Percentiles rank a stretch among this genome's conserved stretches.
Conservation (phyloP, 2,888 invertebrate species). For the Eupelmus urozonus region DNA sequence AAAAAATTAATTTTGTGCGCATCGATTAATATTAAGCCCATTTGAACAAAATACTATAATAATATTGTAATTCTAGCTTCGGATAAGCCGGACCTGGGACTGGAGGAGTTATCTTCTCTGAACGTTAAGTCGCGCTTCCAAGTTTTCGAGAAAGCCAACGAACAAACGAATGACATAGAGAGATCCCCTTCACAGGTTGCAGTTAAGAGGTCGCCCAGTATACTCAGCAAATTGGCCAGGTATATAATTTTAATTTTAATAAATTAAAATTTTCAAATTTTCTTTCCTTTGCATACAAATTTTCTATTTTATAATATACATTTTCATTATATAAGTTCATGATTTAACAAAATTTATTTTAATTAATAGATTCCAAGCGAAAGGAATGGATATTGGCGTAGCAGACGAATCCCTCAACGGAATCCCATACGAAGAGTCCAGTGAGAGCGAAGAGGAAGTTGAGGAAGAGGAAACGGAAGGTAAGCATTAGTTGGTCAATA, state of each 20-base stretch:
- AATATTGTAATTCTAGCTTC: slow-evolving; percentile 81
- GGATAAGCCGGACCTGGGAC: slow-evolving; percentile 90
- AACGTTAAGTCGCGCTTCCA: slow-evolving; percentile 92
- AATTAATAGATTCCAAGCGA: slow-evolving; percentile 85
- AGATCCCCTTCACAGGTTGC: slow-evolving; percentile 79
- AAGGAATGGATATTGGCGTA: slow-evolving; percentile 89
- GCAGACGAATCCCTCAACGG: slow-evolving; percentile 87
- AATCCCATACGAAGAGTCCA: slow-evolving; percentile 84
- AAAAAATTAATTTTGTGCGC: neutral
- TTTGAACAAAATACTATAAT: neutral
- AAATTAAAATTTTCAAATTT: too few relatives aligned
- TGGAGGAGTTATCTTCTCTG: slow-evolving; percentile 88
- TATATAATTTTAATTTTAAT: slow-evolving; percentile 67
- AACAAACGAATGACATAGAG: slow-evolving; percentile 77
- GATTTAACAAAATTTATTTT: slow-evolving; percentile 58
- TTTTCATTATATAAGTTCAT: too few relatives aligned
- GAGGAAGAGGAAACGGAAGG: slow-evolving; percentile 77
- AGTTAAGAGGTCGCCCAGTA: slow-evolving; percentile 85
- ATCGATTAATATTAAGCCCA: too few relatives aligned
- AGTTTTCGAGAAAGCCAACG: slow-evolving; percentile 85
- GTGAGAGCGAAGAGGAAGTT: slow-evolving; percentile 84
- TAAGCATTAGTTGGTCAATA: slow-evolving; percentile 45
- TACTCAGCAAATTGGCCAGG: slow-evolving; percentile 89
- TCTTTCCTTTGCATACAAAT: slow-evolving; percentile 41
- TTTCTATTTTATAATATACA: too few relatives aligned